Evolutionary conservation across 2,113 vertebrate species (phyloP).

Genomic region (Eonycteris spelaea): DNA sequence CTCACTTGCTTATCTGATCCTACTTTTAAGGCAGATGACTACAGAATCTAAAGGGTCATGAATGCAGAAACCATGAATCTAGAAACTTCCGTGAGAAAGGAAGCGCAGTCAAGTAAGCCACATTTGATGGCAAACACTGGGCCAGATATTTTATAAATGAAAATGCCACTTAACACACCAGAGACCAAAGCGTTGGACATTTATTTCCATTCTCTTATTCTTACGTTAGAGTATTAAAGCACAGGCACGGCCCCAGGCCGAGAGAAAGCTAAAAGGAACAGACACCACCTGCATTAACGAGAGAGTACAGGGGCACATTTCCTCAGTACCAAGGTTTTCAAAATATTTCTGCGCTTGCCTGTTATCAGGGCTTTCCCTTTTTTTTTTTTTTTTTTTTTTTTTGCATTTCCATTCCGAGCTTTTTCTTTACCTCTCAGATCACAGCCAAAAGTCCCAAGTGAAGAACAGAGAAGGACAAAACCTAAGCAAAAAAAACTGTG

Average conservation of each 20-base stretch:
- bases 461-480: background rate
- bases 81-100: background rate
- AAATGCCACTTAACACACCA: background rate
- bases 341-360: background rate
- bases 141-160: background rate
- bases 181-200: background rate
- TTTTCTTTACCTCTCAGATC: constrained; percentile 23
- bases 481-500: background rate
- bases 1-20: background rate
- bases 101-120: background rate
- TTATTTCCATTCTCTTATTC: constrained; percentile 6
- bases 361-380: background rate
- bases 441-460: background rate
- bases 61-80: background rate
- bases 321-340: background rate
- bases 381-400: no score
- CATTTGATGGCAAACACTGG: background rate
- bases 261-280: constrained; percentile 53
- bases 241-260: background rate
- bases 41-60: background rate
- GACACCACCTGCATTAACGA: background rate
- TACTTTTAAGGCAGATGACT: background rate
- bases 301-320: background rate
- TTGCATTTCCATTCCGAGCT: background rate
- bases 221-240: background rate